Conservation (phyloP, 2,113 vertebrate species). For the Ranitomeya variabilis region DNA sequence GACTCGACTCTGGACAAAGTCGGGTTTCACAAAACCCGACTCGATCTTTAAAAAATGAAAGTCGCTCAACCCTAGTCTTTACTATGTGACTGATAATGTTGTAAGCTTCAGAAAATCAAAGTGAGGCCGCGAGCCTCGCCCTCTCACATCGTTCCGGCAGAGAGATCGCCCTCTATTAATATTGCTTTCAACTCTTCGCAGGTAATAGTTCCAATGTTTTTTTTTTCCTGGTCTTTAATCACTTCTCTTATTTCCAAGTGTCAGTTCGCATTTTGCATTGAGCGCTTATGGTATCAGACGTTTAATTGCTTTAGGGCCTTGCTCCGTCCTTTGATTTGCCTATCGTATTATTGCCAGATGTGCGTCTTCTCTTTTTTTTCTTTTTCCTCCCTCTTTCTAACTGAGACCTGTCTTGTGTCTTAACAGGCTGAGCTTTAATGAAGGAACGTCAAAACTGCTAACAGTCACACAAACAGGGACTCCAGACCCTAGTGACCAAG, state of each 20-base stretch:
- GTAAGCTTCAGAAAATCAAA: not conserved
- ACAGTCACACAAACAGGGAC: slow-evolving; percentile 70
- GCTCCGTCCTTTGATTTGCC: slow-evolving; percentile 53
- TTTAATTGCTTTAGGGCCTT: slow-evolving; percentile 57
- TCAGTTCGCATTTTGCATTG: slow-evolving; percentile 39
- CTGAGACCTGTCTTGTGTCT: slow-evolving; percentile 66
- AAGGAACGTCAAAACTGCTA: slow-evolving; percentile 78
- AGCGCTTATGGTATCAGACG: slow-evolving; percentile 50
- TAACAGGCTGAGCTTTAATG: slow-evolving; percentile 84
- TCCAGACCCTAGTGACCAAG: slow-evolving; percentile 73
- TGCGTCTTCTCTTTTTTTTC: slow-evolving; percentile 41
- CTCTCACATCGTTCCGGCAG: not conserved
- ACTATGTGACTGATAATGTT: slow-evolving; percentile 13
- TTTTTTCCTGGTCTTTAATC: slow-evolving; percentile 26
- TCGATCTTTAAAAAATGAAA: too few species aligned
- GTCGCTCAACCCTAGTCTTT: too few species aligned
- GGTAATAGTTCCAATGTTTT: slow-evolving; percentile 31
- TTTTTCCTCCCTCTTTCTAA: slow-evolving; percentile 58
- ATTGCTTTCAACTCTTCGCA: slow-evolving; percentile 15
- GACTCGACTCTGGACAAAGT: too few species aligned
- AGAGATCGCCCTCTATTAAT: slow-evolving; percentile 33
- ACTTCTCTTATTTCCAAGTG: slow-evolving; percentile 56
- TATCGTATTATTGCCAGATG: slow-evolving; percentile 58
- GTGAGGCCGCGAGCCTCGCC: not conserved
- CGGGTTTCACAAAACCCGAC: too few species aligned